Percentiles rank a stretch among this genome's conserved stretches.
phyloP scores from a whole-genome alignment of 2,113 vertebrate genomes.

The human region GRCh38 chr21:19548001-19548500 shows the following conservation, averaged over 20 bases:
- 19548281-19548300: neutral
- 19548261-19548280: neutral
- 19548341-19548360: neutral
- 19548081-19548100: neutral
- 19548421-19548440: neutral
- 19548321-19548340: neutral
- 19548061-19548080: neutral
- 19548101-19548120: neutral
- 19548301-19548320: neutral
- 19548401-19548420: neutral
- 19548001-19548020: neutral
- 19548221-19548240: neutral
- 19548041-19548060: neutral
- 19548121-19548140: neutral
- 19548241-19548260: neutral
- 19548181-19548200: neutral
- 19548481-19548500: neutral
- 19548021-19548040: neutral
- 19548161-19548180: neutral
- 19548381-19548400: neutral
- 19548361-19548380: neutral
- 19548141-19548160: neutral
- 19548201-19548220: neutral
- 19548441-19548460: neutral
- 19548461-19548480: neutral